A percentile compares a stretch with the other conserved stretches of the same genome.
phyloP scores from a whole-genome alignment of 2,113 vertebrate species.

The Odocoileus hemionus region DNA sequence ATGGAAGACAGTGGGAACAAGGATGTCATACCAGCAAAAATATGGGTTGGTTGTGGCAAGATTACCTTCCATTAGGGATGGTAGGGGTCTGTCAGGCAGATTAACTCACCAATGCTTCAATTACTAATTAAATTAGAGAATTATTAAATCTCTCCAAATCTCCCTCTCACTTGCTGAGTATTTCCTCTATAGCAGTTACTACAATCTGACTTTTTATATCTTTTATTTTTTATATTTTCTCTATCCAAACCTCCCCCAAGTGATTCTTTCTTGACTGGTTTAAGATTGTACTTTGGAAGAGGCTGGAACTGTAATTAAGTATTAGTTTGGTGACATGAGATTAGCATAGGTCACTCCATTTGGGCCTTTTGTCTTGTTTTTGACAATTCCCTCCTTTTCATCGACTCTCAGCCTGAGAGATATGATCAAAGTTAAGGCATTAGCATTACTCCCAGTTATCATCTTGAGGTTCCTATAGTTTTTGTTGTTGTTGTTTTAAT shows the following conservation, averaged over 20 bases:
- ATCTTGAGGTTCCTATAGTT: neutral
- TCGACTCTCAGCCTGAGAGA: neutral
- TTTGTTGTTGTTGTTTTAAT: neutral
- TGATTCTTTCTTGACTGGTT: neutral
- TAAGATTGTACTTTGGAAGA: neutral
- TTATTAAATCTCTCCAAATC: neutral
- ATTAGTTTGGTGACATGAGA: neutral
- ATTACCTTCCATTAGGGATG: neutral
- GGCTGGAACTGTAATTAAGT: neutral
- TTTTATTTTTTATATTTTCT: conserved; percentile 5
- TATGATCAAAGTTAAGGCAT: neutral
- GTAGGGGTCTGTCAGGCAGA: neutral
- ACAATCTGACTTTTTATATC: neutral
- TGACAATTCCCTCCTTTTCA: neutral
- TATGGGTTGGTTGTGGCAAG: neutral
- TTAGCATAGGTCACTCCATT: neutral
- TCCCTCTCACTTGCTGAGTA: neutral
- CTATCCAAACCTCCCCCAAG: neutral
- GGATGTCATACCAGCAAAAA: neutral
- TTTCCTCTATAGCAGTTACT: neutral
- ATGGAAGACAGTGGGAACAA: no score
- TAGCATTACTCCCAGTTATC: neutral
- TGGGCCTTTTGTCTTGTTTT: neutral
- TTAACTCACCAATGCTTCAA: neutral
- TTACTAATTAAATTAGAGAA: neutral